Evolutionary conservation across 1,140 invertebrate species (phyloP).

Genomic region (Aricia agestis): DNA sequence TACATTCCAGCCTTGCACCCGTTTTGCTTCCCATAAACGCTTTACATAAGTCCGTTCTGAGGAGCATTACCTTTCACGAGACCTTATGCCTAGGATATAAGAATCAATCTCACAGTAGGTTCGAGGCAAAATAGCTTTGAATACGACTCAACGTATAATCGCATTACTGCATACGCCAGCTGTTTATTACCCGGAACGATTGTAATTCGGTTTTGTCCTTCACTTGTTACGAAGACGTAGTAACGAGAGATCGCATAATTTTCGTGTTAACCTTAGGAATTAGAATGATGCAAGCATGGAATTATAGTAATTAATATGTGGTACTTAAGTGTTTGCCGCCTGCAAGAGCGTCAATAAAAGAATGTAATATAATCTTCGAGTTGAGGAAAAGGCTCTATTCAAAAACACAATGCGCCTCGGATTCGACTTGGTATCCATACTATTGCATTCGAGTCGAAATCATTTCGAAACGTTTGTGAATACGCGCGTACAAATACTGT

Average conservation of each 20-base stretch:
- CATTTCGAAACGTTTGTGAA: neutral
- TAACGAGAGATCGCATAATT: slow-evolving; percentile 20
- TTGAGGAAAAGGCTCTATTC: no score
- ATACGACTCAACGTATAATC: slow-evolving; percentile 25
- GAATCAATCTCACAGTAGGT: no score
- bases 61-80: no score
- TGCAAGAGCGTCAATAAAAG: no score
- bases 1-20: slow-evolving; percentile 27
- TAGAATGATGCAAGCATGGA: neutral
- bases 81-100: no score
- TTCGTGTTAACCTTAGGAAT: slow-evolving; percentile 11
- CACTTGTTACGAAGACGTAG: neutral
- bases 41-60: slow-evolving; percentile 20
- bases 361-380: no score
- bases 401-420: no score
- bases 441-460: no score
- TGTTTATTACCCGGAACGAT: slow-evolving; percentile 23
- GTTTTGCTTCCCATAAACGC: slow-evolving; percentile 33
- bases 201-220: neutral
- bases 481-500: neutral
- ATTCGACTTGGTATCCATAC: no score
- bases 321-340: no score
- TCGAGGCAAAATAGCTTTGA: no score
- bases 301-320: no score
- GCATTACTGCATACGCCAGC: slow-evolving; percentile 28